Base-by-base conservation (phyloP, 2,888 invertebrate genomes). In the Podotricha telesiphe region DNA sequence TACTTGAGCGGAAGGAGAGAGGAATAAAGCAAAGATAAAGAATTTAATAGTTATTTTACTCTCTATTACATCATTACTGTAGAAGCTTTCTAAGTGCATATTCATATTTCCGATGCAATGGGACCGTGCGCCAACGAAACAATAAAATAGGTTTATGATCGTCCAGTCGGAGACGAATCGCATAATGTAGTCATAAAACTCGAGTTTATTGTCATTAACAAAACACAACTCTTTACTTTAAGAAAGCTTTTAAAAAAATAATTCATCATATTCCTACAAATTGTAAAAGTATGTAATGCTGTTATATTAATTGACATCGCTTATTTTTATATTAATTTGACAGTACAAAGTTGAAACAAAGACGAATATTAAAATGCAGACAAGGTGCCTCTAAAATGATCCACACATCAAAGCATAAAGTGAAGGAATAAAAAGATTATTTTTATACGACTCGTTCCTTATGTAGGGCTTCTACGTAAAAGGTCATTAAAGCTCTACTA, bases 121-220 rank as follows among this genome's bases (percentile, higher is more conserved):
- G 73, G 71, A 76, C 76, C 72, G 76, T 77, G 79, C 80, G 84
- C 84, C 86, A 83, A 78, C 78, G 76, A 74, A 80, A 85, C 83
- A 81, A 78, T 89, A 86, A 88, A 88, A 84, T 80, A 74, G 78
- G 67, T 88, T 88, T 83, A 89, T 77, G 78, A 74, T 77, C 79
- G 80, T 80, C 83, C 79, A 77, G 79, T 79, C 76, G 75, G 75
- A 78, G 72, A 79, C 79, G 77, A 76, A 80, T 82, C 79, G 87
- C 83, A 87, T 88, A 88, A 88, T 89, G 82, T 77, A 63, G 74
- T 77, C 84, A 82, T 89, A 84, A 89, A 87, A 83, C 79, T 74
- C n/a, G 73, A 75, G 84, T 88, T 89, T 87, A 89, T 82, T 84
- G 80, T 80, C 80, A 72, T 70, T 79, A 74, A 82, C 78, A 79